Base-by-base conservation (phyloP, 2,113 vertebrate species). In the Pterophyllum scalare region DNA sequence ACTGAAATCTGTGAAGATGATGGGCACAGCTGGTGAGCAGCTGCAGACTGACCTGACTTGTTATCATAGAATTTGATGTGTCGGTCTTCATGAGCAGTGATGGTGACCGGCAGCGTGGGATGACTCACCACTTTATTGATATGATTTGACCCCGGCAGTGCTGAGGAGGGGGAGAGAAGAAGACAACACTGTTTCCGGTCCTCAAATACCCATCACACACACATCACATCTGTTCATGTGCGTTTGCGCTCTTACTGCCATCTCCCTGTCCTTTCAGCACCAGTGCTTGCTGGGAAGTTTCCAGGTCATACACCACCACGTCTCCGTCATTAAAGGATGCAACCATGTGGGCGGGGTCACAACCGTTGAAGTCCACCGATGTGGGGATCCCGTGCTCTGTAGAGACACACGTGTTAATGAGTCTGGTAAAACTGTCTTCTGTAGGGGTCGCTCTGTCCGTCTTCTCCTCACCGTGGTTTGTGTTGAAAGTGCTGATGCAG, bases 51-150 rank as follows among this genome's bases (percentile, higher is more conserved):
- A 99, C 98, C 98, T 95, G 98, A 98, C 96, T 99, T 99, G 96
- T 99, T 99, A 85, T 99, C 98, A 93, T 97, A 99, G 97, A 99
- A 99, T 83, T 99, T 99, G 95, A 99, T 99, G 92, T 99, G 97
- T 90, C 97, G 93, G 93, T 99, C 98, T 95, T 99, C 98, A 89
- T 99, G 98, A 74, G 98, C 98, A 74, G 97, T 99, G 95, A 99
- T 97, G 85, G 97, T 99, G 94, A 99, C 96, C 57, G 98, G 98
- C 94, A 99, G 95, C n/a, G 98, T 99, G 77, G 98, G 98, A 92
- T 99, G 98, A 94, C 97, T 98, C 90, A 99, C 98, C 92, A 98
- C 97, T 92, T 97, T 98, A 87, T 99, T 98, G 95, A 99, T 99
- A 70, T 99, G 97, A 94, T 96, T 97, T 83, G 64, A 96, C 62